Percentiles rank a stretch among this genome's conserved stretches.
Evolutionary conservation across 1,140 invertebrate species (phyloP).

Genomic region (Idris sp.): DNA sequence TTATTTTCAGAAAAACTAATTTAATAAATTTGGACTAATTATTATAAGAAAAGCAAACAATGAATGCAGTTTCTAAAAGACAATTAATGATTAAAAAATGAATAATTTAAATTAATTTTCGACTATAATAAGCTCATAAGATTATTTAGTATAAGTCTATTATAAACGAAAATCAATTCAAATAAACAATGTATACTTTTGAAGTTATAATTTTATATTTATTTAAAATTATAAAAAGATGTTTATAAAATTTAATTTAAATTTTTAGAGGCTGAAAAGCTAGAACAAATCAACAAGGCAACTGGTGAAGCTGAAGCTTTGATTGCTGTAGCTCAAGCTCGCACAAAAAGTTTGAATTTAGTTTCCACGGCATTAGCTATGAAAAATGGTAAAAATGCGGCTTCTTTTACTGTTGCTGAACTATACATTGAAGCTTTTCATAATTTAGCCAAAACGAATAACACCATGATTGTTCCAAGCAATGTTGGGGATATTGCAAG

Average conservation of each 20-base stretch:
- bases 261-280: slow-evolving; percentile 87
- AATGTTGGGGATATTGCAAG: slow-evolving; percentile 92
- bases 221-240: too few relatives aligned
- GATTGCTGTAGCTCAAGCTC: slow-evolving; percentile 89
- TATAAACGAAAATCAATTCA: slow-evolving; percentile 10
- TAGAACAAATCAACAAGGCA: slow-evolving; percentile 93
- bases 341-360: slow-evolving; percentile 87
- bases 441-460: slow-evolving; percentile 94
- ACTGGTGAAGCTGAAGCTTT: slow-evolving; percentile 92
- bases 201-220: too few relatives aligned
- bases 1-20: too few relatives aligned
- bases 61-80: too few relatives aligned
- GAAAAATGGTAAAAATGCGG: slow-evolving; percentile 90
- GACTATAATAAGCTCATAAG: too few relatives aligned
- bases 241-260: too few relatives aligned
- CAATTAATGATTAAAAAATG: too few relatives aligned
- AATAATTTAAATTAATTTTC: too few relatives aligned
- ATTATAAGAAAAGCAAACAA: too few relatives aligned
- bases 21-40: too few relatives aligned
- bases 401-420: slow-evolving; percentile 94
- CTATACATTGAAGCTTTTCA: slow-evolving; percentile 96
- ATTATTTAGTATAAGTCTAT: background rate
- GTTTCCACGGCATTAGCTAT: slow-evolving; percentile 84
- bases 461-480: slow-evolving; percentile 95
- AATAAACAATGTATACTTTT: too few relatives aligned